phyloP scores from a whole-genome alignment of 2,888 invertebrate genomes.

The Tachina lurida region DNA sequence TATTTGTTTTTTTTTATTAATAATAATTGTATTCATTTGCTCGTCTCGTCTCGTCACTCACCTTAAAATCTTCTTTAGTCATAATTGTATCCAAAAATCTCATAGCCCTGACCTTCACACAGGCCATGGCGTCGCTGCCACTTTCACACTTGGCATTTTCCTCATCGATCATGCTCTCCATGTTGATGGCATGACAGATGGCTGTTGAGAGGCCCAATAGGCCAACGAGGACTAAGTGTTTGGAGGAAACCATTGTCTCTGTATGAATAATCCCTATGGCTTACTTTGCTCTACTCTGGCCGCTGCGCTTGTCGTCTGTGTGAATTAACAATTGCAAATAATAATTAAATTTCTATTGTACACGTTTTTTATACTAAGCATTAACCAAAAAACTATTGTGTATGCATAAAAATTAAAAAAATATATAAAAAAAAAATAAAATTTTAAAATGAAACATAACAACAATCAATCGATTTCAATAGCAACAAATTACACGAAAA shows the following conservation, averaged over 20 bases:
- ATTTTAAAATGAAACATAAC: slow-evolving; percentile 20
- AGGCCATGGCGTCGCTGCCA: slow-evolving; percentile 90
- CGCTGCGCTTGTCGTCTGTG: slow-evolving; percentile 79
- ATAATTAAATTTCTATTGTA: slow-evolving; percentile 83
- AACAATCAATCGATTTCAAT: slow-evolving; percentile 62
- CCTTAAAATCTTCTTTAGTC: slow-evolving; percentile 91
- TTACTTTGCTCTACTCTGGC: slow-evolving; percentile 48
- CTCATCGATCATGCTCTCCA: slow-evolving; percentile 90
- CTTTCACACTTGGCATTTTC: slow-evolving; percentile 89
- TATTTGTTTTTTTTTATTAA: neutral
- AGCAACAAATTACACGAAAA: slow-evolving; percentile 51
- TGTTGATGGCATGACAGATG: slow-evolving; percentile 78
- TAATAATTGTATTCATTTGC: neutral
- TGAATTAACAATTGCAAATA: slow-evolving; percentile 82
- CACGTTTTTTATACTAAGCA: slow-evolving; percentile 82
- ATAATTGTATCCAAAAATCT: slow-evolving; percentile 90
- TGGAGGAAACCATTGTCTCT: slow-evolving; percentile 62
- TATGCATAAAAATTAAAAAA: slow-evolving; percentile 32
- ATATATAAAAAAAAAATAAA: slow-evolving; percentile 21
- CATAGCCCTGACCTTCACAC: slow-evolving; percentile 92
- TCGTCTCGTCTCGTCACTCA: slow-evolving; percentile 80
- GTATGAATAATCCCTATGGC: slow-evolving; percentile 42
- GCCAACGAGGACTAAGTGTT: slow-evolving; percentile 81
- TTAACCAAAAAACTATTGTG: slow-evolving; percentile 63
- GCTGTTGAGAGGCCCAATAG: slow-evolving; percentile 83